Conservation (phyloP, 2,888 invertebrate species). For the Octodonta nipae region DNA sequence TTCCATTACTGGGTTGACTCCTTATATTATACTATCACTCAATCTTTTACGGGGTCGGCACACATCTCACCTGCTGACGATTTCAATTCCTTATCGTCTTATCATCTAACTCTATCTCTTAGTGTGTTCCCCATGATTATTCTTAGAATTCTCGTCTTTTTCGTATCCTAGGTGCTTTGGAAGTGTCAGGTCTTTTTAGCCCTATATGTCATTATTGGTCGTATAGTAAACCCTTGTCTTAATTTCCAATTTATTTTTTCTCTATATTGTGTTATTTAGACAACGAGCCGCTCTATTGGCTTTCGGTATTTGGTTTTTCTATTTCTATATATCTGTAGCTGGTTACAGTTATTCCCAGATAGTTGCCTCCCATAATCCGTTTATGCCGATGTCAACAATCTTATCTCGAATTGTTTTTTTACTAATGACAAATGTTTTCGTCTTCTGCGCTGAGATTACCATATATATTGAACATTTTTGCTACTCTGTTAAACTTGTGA, state of each 20-base stretch:
- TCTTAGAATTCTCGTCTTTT: too few species aligned
- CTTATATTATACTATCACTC: too few species aligned
- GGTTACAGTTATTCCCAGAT: too few species aligned
- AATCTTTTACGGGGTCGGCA: background rate
- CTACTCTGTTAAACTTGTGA: too few species aligned
- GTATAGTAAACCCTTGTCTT: background rate
- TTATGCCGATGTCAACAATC: background rate
- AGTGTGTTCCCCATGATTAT: too few species aligned
- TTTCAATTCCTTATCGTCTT: background rate
- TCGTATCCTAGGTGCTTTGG: background rate
- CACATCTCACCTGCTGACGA: background rate
- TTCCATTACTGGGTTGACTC: background rate
- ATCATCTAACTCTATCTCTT: background rate
- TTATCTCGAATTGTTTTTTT: background rate
- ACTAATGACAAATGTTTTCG: background rate
- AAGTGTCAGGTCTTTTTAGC: too few species aligned
- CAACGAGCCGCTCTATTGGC: background rate
- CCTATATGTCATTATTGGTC: too few species aligned
- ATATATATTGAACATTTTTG: background rate
- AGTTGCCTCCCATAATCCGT: too few species aligned
- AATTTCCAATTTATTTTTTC: background rate
- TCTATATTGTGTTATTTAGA: background rate
- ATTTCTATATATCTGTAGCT: too few species aligned
- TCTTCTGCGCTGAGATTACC: background rate
- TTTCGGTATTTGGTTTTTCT: too few species aligned